phyloP scores from a whole-genome alignment of 92 coral and sea anemone genomes.

The Umimayanthus kanabou region DNA sequence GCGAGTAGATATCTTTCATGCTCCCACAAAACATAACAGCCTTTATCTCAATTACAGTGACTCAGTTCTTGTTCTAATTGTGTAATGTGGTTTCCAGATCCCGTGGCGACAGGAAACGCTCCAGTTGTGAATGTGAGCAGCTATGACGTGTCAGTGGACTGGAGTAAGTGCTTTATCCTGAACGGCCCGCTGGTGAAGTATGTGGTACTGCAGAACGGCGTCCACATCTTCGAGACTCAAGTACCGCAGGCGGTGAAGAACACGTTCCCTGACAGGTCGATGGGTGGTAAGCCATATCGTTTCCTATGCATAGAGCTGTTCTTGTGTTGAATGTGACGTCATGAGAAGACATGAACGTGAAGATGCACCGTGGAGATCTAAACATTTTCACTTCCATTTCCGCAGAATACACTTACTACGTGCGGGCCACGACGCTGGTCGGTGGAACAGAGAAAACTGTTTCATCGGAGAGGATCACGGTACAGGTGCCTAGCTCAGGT shows the following conservation, averaged over 20 bases:
- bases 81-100: constrained; percentile 58
- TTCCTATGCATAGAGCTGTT: too few species aligned
- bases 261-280: constrained; percentile 34
- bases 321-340: too few species aligned
- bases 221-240: constrained; percentile 60
- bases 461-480: constrained; percentile 58
- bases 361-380: neutral
- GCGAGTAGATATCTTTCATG: too few species aligned
- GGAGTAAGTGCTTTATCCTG: constrained; percentile 83
- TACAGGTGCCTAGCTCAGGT: constrained; percentile 62
- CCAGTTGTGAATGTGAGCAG: constrained; percentile 89
- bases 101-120: constrained; percentile 57
- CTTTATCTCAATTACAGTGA: neutral
- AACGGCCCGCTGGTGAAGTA: constrained; percentile 85
- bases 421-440: constrained; percentile 77
- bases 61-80: neutral
- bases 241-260: constrained; percentile 43
- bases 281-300: constrained; percentile 20
- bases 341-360: neutral
- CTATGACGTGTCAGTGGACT: constrained; percentile 81
- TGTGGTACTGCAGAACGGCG: constrained; percentile 73
- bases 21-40: too few species aligned
- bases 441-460: constrained; percentile 59
- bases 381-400: neutral
- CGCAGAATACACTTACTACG: constrained; percentile 78